Evolutionary conservation across 1,140 invertebrate species (phyloP), one percentile per base, ranked within the genome.

Genomic region (Caenorhabditis latens): DNA sequence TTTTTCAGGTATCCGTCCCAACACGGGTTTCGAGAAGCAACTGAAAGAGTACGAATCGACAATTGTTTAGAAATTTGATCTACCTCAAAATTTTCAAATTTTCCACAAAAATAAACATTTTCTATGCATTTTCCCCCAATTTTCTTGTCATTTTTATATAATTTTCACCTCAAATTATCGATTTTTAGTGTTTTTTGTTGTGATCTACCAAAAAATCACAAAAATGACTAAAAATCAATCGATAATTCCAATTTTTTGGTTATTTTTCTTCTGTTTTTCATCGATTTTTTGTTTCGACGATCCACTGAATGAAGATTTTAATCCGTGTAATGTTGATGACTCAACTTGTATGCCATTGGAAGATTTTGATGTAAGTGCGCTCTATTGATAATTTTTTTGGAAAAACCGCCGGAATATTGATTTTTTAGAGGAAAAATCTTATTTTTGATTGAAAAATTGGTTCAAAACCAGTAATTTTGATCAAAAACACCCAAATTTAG

Each of bases 1-100:
- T 84, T 58, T 63, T 63, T 57, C 32, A 84, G 58, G 55, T 63
- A 58, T 63, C 24, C 58, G 53, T 48, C 58, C 58, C 24, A 84
- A 58, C 24, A n/a, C 42, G 19, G 53, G 53, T 14, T 95, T 95
- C 87, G 89, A 94, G 57, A 92, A 94, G 89, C 95, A 96, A 0
- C 96, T 96, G 93, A 90, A 86, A 43, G 94, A 94, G 87, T 93
- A 79, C 19, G 48, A 71, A 40, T 40, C 61, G n/a, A n/a, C n/a
- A 65, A 9, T 67, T 67, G 32, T 67, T 43, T 43, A 5, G 46
- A 79, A 48, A 79, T 79, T 50, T 79, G 46, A 50, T n/a, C n/a
- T n/a, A n/a, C n/a, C n/a, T n/a, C n/a, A n/a, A n/a, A n/a, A n/a
- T n/a, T n/a, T n/a, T n/a, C n/a, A n/a, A n/a, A n/a, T n/a, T n/a